Evolutionary conservation across 2,888 invertebrate genomes (phyloP), one percentile per base, ranked within the genome.

Genomic region (Melitaea athalia): DNA sequence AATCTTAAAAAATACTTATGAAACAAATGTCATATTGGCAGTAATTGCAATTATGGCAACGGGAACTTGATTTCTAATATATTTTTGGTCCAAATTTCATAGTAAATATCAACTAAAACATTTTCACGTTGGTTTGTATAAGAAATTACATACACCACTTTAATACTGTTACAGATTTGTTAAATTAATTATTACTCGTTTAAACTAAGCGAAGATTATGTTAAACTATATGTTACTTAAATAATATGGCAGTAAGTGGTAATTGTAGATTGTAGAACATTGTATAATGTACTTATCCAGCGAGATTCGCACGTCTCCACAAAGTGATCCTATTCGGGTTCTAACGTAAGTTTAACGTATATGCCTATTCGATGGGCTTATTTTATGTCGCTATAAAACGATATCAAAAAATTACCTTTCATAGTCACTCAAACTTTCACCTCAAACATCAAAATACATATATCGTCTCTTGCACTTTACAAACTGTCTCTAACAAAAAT

Each of bases 231-330:
- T 72, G 67, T 84, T 84, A 88, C 89, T 87, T 91, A 90, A 79
- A 80, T 90, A 89, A 86, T 92, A 92, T 91, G 92, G 92, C 92
- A 92, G 92, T 91, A 88, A 85, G 85, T 87, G 86, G 87, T 87
- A 86, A 84, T 80, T 77, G 77, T 75, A 78, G 77, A 84, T 80
- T 77, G 77, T 75, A 78, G 77, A 78, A 76, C 75, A 71, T 74
- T 73, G 68, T 72, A 72, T 69, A 62, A 68, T 79, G 79, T 81
- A 78, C 77, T 79, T 82, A 83, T 82, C 82, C 83, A 80, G 84
- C 86, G 90, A 90, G 90, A 90, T 88, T 90, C 88, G 82, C 84
- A 79, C 81, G 79, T 80, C 83, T 83, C 83, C 82, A 81, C 82
- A 75, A 73, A 62, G 77, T 78, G 80, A 79, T 81, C 74, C 73